These are phyloP conservation scores for Drosophila tani DNA, from an alignment of 1,140 invertebrate species.

Conservation along the genomic window DNA sequence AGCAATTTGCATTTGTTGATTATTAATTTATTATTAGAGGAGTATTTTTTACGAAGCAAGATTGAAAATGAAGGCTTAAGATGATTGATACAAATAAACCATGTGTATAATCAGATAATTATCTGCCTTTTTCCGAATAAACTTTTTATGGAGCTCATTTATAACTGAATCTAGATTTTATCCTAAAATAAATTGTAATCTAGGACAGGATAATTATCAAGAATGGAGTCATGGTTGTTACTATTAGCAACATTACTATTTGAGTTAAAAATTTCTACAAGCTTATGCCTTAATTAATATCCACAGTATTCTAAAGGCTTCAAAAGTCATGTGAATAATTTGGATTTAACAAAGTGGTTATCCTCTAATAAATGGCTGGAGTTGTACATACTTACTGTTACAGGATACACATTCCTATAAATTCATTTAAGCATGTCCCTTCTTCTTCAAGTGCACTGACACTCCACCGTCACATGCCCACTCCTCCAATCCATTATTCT, in stretches of 20 bases:
- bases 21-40: background rate
- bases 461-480: conserved; percentile 1
- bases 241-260: background rate
- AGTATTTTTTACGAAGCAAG: too few relatives aligned
- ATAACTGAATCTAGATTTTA: background rate
- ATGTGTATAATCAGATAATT: too few relatives aligned
- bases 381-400: background rate
- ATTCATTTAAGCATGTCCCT: background rate
- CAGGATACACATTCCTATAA: too few relatives aligned
- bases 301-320: background rate
- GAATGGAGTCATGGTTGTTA: background rate
- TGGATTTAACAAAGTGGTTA: too few relatives aligned
- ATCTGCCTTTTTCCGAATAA: too few relatives aligned
- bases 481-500: conserved; percentile 55
- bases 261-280: background rate
- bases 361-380: too few relatives aligned
- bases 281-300: background rate
- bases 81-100: background rate
- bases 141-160: background rate
- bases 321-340: too few relatives aligned
- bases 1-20: background rate
- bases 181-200: background rate
- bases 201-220: background rate
- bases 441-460: conserved; percentile 6
- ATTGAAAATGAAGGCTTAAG: background rate